These are phyloP conservation scores for Carpatolechia fugitivella DNA, from an alignment of 2,888 invertebrate genomes.

Conservation along the genomic window DNA sequence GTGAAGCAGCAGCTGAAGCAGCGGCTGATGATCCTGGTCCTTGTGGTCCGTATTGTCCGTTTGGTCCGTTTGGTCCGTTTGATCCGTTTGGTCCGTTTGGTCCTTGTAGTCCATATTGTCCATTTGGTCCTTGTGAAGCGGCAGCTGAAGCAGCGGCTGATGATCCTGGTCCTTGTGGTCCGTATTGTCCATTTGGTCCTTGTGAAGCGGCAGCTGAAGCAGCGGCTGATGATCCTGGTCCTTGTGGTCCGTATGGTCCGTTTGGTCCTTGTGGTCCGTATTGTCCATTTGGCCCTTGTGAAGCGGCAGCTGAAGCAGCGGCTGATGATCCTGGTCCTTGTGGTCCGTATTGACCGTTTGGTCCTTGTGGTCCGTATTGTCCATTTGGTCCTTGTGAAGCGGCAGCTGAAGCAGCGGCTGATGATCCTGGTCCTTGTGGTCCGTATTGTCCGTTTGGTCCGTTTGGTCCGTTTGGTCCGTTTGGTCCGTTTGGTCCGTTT, in stretches of 20 bases:
- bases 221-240: not conserved
- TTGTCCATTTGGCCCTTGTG: not conserved
- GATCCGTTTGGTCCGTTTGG: not conserved
- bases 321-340: constrained; percentile 5
- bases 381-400: constrained; percentile 16
- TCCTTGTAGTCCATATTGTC: constrained; percentile 4
- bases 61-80: constrained; percentile 8
- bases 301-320: not conserved
- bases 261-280: not conserved
- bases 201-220: no score
- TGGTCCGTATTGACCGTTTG: constrained; percentile 1
- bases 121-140: constrained; percentile 15
- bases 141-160: constrained; percentile 16
- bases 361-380: constrained; percentile 17
- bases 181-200: constrained; percentile 15
- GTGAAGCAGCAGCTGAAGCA: constrained; percentile 1
- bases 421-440: constrained; percentile 3
- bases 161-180: constrained; percentile 13
- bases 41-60: not conserved
- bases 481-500: no score
- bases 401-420: not conserved
- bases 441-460: constrained; percentile 15
- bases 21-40: constrained; percentile 7
- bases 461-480: no score
- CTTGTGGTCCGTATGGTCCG: not conserved